Base-by-base conservation (phyloP, 1,140 invertebrate species). In the Megalonaias nervosa region DNA sequence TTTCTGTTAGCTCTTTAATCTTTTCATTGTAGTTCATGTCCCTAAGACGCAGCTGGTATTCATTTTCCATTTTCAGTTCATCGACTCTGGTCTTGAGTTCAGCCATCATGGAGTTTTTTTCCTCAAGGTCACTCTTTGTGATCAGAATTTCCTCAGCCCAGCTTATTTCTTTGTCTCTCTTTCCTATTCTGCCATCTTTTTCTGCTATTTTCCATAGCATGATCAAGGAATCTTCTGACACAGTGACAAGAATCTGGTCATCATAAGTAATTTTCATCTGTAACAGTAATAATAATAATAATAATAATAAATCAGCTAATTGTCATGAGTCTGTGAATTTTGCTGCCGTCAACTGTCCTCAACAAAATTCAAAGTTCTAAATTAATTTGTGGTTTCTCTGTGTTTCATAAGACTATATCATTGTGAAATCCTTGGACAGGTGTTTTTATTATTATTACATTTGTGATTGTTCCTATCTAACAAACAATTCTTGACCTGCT, bases 191-290 rank as follows among this genome's bases (percentile, higher is more conserved):
- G 2, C 94, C 94, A 82, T 97, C 95, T n/a, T 93, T 92, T 83
- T 95, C 94, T 1, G 93, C 91, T 55, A 97, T 86, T 84, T 94
- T 94, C 97, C 97, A 98, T 72, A 98, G 92, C 73, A 95, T 95
- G n/a, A 98, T 92, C 0, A 94, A 94, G 0, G 95, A 94, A 86
- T 95, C 95, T 78, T 92, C 90, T 2, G 94, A 94, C 13, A 94
- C 93, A 14, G 94, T 95, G 55, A 97, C 92, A 31, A 97, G 85
- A 48, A 93, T 93, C 80, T 94, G 93, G 88, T 97, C 96, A 84
- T 97, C 95, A 82, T 94, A 95, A 11, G 95, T 93, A 55, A 92
- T 86, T 80, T 89, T 90, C 86, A 91, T 89, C 89, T 89, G 78
- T 19, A 81, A 71, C 57, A 56, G 9, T 48, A 48, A 48, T 48